These are phyloP conservation scores for Limnephilus rhombicus DNA, from an alignment of 2,888 invertebrate genomes.

Conservation along the genomic window DNA sequence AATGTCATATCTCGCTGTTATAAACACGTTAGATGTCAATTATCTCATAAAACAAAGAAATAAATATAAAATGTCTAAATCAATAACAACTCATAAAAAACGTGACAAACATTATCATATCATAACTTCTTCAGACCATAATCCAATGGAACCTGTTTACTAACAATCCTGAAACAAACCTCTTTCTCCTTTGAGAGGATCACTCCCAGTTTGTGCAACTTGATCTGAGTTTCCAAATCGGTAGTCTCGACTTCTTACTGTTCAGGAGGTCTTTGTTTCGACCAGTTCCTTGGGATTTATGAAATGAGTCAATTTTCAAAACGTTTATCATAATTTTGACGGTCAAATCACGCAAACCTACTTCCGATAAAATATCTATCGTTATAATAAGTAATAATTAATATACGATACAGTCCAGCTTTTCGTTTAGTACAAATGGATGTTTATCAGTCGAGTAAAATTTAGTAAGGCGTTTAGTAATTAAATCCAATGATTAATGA, in stretches of 20 bases:
- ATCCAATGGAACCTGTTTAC: background rate
- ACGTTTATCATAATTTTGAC: conserved; percentile 18
- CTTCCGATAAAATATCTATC: background rate
- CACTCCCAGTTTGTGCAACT: background rate
- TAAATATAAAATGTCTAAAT: background rate
- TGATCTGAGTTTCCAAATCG: conserved; percentile 5
- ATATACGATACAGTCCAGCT: background rate
- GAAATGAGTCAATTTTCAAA: background rate
- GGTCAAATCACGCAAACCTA: background rate
- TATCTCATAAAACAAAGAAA: background rate
- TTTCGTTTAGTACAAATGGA: background rate
- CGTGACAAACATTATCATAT: background rate
- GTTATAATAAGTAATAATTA: background rate
- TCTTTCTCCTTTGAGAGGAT: background rate
- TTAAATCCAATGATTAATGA: background rate
- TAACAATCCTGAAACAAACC: background rate
- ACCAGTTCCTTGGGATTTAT: conserved; percentile 6
- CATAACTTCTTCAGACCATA: background rate
- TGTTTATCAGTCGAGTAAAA: background rate
- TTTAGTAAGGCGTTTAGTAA: background rate
- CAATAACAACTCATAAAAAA: background rate
- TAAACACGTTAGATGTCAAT: background rate
- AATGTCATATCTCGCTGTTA: background rate
- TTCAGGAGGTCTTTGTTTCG: background rate
- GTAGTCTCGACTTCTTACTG: background rate